A percentile compares a stretch with the other conserved stretches of the same genome.
Conservation (phyloP, 2,113 vertebrate genomes). For the Melanerpes aurifrons region DNA sequence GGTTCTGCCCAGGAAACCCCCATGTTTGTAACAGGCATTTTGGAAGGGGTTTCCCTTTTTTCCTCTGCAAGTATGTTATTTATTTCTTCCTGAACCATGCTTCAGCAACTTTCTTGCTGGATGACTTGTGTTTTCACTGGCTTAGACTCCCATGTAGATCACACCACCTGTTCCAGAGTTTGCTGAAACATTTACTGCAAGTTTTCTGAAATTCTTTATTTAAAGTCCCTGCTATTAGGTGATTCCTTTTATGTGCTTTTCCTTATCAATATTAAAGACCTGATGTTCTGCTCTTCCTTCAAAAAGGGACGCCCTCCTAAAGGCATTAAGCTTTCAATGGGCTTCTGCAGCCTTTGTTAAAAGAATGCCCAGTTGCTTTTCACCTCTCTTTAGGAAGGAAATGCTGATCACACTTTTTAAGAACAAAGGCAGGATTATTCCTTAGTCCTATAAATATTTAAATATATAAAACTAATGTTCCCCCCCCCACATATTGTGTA, state of each 20-base stretch:
- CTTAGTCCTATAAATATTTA: constrained; percentile 45
- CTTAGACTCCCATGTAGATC: constrained; percentile 44
- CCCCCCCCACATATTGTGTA: not conserved
- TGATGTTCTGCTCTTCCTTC: constrained; percentile 17
- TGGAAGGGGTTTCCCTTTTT: constrained; percentile 26
- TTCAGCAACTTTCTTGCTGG: constrained; percentile 41
- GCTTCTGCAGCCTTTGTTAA: constrained; percentile 32
- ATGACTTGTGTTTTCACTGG: constrained; percentile 66
- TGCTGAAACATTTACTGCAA: constrained; percentile 38
- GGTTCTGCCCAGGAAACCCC: constrained; percentile 28
- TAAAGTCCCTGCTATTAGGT: not conserved
- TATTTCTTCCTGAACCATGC: constrained; percentile 35
- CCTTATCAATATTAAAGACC: constrained; percentile 54
- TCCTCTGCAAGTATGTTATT: constrained; percentile 33
- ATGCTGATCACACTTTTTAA: constrained; percentile 59
- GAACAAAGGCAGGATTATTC: constrained; percentile 61
- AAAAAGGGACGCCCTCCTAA: constrained; percentile 5
- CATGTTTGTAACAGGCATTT: not conserved
- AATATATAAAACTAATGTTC: constrained; percentile 20
- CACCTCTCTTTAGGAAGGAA: constrained; percentile 45
- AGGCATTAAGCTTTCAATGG: constrained; percentile 36
- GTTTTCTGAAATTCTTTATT: constrained; percentile 48
- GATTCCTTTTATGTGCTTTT: constrained; percentile 27
- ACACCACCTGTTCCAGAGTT: constrained; percentile 58
- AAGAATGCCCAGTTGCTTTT: constrained; percentile 57